These are phyloP conservation scores for Sceloporus undulatus DNA, from an alignment of 2,113 vertebrate species.

Conservation along the genomic window DNA sequence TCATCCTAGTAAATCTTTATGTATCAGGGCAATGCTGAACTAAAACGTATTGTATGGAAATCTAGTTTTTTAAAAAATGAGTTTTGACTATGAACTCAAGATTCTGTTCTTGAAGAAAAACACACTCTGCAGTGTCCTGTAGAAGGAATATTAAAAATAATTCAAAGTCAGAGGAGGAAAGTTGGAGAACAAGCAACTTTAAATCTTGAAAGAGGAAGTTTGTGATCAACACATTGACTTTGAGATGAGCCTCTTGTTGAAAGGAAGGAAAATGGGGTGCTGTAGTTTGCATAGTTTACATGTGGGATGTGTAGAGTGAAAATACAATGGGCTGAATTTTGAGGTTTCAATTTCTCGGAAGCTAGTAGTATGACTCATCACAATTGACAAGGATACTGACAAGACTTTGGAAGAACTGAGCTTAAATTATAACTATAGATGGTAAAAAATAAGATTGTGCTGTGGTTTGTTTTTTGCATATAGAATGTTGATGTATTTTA, in stretches of 20 bases:
- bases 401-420: constrained; percentile 8
- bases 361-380: neutral
- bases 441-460: constrained; percentile 9
- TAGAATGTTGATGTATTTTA: constrained; percentile 6
- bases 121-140: neutral
- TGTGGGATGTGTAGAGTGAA: neutral
- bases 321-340: constrained; percentile 2
- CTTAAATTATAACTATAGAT: constrained; percentile 14
- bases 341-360: neutral
- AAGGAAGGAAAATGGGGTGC: neutral
- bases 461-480: neutral
- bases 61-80: neutral
- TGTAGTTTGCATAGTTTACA: neutral
- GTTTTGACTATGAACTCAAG: neutral
- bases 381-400: neutral
- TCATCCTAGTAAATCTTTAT: neutral
- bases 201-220: neutral
- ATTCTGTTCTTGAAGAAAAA: neutral
- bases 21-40: too few species aligned
- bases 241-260: neutral
- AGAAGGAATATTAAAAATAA: neutral
- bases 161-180: neutral
- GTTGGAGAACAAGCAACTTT: neutral
- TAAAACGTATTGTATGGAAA: neutral
- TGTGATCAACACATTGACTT: neutral